phyloP scores from a whole-genome alignment of 2,113 vertebrate species.

The Rhegmatorhina hoffmannsi region DNA sequence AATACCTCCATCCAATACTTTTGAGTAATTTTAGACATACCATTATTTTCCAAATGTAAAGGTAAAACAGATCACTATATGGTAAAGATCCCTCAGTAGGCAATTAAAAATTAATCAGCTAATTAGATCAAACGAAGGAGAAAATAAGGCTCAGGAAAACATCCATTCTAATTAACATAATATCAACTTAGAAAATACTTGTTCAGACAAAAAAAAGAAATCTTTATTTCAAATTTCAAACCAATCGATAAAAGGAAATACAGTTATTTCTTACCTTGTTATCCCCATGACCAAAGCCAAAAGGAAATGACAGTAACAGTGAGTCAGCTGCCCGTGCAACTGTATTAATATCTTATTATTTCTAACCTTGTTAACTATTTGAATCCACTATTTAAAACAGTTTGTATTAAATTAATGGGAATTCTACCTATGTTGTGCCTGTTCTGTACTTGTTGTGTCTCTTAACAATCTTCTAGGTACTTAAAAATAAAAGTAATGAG shows the following conservation, averaged over 20 bases:
- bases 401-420: background rate
- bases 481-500: background rate
- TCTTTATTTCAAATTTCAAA: slow-evolving; percentile 36
- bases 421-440: background rate
- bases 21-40: background rate
- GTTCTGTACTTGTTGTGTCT: background rate
- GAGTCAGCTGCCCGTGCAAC: background rate
- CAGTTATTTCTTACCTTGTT: slow-evolving; percentile 61
- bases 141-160: slow-evolving; percentile 63
- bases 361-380: slow-evolving; percentile 39
- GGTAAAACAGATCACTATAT: slow-evolving; percentile 46
- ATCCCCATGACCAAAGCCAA: slow-evolving; percentile 46
- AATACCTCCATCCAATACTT: slow-evolving; percentile 1
- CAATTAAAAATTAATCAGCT: slow-evolving; percentile 64
- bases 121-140: slow-evolving; percentile 53
- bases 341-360: slow-evolving; percentile 43
- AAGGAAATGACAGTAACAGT: slow-evolving; percentile 48
- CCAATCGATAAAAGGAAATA: slow-evolving; percentile 53
- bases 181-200: slow-evolving; percentile 56
- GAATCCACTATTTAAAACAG: background rate
- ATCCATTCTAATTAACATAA: slow-evolving; percentile 51
- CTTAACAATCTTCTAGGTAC: background rate
- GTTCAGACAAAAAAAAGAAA: background rate
- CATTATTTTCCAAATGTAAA: slow-evolving; percentile 48
- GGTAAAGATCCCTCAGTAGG: slow-evolving; percentile 45